Evolutionary conservation across 2,797 vertebrate species (phyloP), one percentile per base, ranked within the genome.

Genomic region (Notolepis coatsorum): DNA sequence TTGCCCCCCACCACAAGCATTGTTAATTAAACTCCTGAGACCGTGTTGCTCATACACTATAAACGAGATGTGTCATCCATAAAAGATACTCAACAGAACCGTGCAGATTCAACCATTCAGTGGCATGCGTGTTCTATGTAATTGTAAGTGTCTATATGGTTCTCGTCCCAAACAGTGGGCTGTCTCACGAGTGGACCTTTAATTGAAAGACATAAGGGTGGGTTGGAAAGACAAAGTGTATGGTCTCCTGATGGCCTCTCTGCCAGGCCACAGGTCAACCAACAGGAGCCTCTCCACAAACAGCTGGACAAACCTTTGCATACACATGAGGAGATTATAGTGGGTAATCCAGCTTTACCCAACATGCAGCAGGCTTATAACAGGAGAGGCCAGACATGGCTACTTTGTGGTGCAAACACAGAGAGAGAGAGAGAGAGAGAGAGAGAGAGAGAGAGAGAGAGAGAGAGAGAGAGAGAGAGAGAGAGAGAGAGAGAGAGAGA

Each of bases 281-380:
- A 71, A 73, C 78, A 84, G 72, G 60, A 69, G 79, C 79, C 80
- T 84, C 51, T 77, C 71, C 75, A 87, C 79, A 64, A 86, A 77
- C 65, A 71, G 66, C 76, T 80, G 74, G 68, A 84, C 78, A 88
- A 87, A 86, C 76, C 79, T 85, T 86, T 89, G 86, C 84, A 91
- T 91, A 90, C 83, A 85, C 60, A 81, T 77, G 63, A 88, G 73
- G 27, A 80, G 79, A 90, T 92, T 88, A 81, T 75, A 65, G 67
- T 73, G 59, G 82, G 68, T 81, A 82, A 85, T 84, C 84, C 85
- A 84, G 79, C 73, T 81, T 86, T 41, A 71, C 47, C 45, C 54
- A 51, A 60, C 56, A 79, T 67, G 64, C 77, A 72, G 55, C 65
- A 71, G 68, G 74, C 65, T 76, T 80, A 77, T 78, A 81, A 71